These are phyloP conservation scores for Chaetodon auriga DNA, from an alignment of 2,113 vertebrate species.

Conservation along the genomic window DNA sequence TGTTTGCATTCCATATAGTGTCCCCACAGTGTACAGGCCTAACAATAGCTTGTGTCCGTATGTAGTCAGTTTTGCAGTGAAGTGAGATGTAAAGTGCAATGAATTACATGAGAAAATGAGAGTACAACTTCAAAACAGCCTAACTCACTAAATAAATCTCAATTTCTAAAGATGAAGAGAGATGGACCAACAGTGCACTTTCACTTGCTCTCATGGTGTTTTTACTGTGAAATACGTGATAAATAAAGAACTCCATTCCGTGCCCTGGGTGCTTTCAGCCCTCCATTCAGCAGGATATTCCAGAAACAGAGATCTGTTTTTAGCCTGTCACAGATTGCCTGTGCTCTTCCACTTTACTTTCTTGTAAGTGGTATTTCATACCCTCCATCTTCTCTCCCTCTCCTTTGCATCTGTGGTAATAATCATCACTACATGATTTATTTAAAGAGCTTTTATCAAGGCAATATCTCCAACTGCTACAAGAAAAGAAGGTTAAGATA, in stretches of 20 bases:
- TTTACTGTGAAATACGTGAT: background rate
- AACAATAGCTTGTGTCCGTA: background rate
- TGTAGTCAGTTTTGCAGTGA: background rate
- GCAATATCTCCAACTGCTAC: background rate
- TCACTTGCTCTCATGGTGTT: background rate
- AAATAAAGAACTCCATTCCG: background rate
- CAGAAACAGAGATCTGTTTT: background rate
- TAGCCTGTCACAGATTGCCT: background rate
- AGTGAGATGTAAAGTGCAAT: background rate
- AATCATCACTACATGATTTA: slow-evolving; percentile 12
- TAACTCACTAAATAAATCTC: background rate
- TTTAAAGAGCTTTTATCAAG: slow-evolving; percentile 21
- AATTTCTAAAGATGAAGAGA: background rate
- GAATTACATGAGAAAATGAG: background rate
- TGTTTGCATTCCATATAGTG: background rate
- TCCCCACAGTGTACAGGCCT: background rate
- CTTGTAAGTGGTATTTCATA: background rate
- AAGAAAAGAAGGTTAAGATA: background rate
- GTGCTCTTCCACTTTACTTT: background rate
- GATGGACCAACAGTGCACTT: background rate
- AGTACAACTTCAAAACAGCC: background rate
- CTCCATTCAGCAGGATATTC: background rate
- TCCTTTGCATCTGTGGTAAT: slow-evolving; percentile 3
- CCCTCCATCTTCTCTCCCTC: background rate
- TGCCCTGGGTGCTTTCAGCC: background rate